phyloP scores from a whole-genome alignment of 2,888 invertebrate species.

The Drosophila eohydei region DNA sequence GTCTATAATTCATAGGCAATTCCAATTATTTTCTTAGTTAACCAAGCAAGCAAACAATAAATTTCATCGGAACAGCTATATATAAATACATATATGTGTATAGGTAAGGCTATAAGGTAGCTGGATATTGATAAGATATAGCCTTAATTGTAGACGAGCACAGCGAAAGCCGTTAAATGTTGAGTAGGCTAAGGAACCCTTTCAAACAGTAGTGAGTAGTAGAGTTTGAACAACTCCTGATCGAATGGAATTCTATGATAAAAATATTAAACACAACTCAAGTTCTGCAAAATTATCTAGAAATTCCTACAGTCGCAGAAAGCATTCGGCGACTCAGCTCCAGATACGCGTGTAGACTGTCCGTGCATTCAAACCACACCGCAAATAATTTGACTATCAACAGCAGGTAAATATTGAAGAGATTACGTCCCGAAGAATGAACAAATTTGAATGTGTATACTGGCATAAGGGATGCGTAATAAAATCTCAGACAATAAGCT shows the following conservation, averaged over 20 bases:
- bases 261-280: too few species aligned
- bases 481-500: too few species aligned
- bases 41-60: slow-evolving; percentile 21
- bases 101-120: neutral
- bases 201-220: neutral
- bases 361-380: too few species aligned
- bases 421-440: too few species aligned
- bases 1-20: slow-evolving; percentile 52
- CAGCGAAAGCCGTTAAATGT: neutral
- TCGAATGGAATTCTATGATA: neutral
- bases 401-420: too few species aligned
- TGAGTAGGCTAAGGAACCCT: neutral
- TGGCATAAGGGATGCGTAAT: too few species aligned
- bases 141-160: neutral
- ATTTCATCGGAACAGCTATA: neutral
- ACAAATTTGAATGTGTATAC: too few species aligned
- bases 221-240: neutral
- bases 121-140: neutral
- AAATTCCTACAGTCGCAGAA: too few species aligned
- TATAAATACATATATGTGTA: neutral
- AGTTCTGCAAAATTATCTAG: too few species aligned
- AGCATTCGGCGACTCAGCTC: too few species aligned
- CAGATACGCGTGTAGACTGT: too few species aligned
- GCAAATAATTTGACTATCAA: too few species aligned
- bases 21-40: slow-evolving; percentile 31